Evolutionary conservation across 2,888 invertebrate species (phyloP), one percentile per base, ranked within the genome.

Genomic region (Ferrisia virgata): DNA sequence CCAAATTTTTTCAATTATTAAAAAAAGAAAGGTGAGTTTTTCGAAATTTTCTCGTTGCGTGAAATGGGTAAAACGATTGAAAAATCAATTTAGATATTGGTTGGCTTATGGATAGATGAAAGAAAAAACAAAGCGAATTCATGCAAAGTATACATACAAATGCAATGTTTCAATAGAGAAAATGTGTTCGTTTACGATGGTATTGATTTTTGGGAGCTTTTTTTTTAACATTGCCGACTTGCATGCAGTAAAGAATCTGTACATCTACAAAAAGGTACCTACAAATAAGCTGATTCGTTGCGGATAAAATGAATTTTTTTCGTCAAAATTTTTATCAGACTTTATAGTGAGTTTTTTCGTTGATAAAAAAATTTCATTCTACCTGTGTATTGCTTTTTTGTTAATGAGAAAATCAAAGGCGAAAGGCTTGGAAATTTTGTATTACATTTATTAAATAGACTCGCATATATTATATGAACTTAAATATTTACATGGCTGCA

Each of bases 141-240:
- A 33, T 33, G 69, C 69, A 33, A 69, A 69, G n/a, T n/a, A 53
- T 22, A 47, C n/a, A 5, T 47, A 69, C 13, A 4, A 31, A 13
- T 69, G 69, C 69, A 69, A 31, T 69, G 31, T 8, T 31, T 69
- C 64, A 64, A 33, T 13, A 69, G 15, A 33, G 31, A 8, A 0
- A 69, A 69, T 18, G 31, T 69, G 15, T 69, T 69, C 31, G 69
- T 69, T n/a, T 31, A 69, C 69, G 1, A 31, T 69, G 31, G 31
- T 69, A 69, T 69, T 69, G 69, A 69, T 69, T 69, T 69, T 69
- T 31, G 31, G 53, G 53, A 31, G 69, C 69, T 28, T 33, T 69
- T 69, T n/a, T n/a, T 69, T 69, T 13, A 28, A 15, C 69, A 69
- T 31, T 31, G 28, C 6, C 15, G n/a, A 13, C 69, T 31, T 33